A percentile compares a stretch with the other conserved stretches of the same genome.
These are phyloP conservation scores for Drosophila fuyamai DNA, from an alignment of 1,140 invertebrate species.

Conservation along the genomic window DNA sequence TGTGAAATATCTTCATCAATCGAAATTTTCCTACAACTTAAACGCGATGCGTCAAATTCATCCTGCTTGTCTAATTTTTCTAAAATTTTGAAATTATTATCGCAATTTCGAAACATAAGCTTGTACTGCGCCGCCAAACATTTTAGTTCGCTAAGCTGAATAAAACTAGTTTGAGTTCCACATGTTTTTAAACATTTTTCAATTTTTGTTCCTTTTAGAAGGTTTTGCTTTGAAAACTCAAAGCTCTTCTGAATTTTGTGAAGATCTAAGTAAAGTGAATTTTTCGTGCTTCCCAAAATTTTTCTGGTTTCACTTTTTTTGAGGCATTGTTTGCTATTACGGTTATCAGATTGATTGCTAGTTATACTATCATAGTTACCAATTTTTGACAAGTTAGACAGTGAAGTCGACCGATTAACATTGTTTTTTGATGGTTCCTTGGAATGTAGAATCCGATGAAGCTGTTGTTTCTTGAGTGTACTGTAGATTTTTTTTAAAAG, in stretches of 20 bases:
- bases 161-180: slow-evolving; percentile 74
- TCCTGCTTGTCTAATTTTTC: slow-evolving; percentile 49
- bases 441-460: slow-evolving; percentile 75
- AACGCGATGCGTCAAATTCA: not conserved
- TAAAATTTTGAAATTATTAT: slow-evolving; percentile 6
- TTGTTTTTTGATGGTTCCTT: slow-evolving; percentile 36
- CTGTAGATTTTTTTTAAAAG: slow-evolving; percentile 74
- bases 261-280: not conserved
- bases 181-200: slow-evolving; percentile 35
- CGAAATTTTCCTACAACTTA: slow-evolving; percentile 87
- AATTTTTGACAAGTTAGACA: slow-evolving; percentile 29
- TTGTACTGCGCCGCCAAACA: slow-evolving; percentile 56
- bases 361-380: slow-evolving; percentile 5
- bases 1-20: slow-evolving; percentile 93
- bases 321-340: not conserved
- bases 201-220: not conserved
- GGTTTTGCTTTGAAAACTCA: not conserved
- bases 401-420: not conserved
- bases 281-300: not conserved
- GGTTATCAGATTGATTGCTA: not conserved
- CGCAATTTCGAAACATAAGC: not conserved
- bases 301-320: slow-evolving; percentile 12
- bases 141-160: slow-evolving; percentile 65
- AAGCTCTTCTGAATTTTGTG: not conserved
- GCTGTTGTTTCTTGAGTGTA: slow-evolving; percentile 73